Evolutionary conservation across 2,888 invertebrate genomes (phyloP), one percentile per base, ranked within the genome.

Genomic region (Drosophila testacea): DNA sequence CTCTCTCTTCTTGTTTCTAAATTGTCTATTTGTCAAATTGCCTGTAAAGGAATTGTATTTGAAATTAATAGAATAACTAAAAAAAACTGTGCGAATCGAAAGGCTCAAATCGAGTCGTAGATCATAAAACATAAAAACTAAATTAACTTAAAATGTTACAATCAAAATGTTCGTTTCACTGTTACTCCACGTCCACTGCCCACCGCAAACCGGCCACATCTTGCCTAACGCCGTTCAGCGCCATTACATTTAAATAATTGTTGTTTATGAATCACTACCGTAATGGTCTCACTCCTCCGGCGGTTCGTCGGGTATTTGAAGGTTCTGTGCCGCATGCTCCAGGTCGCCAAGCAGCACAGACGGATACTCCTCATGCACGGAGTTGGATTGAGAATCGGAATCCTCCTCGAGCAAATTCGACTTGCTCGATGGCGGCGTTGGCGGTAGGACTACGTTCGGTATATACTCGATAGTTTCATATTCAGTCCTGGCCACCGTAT

Each of bases 221-320:
- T 41, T 13, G 64, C 50, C 62, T 16, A 36, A 32, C 34, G 50
- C 50, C 50, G 56, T 63, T 50, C 63, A 67, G 69, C 68, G 68
- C 46, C 42, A 67, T 73, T 77, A 65, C 47, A 70, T 70, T 74
- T 69, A 75, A 78, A 76, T 71, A 83, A 81, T 74, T 71, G 46
- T 62, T 62, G 16, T 32, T 27, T 38, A 52, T 22, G n/a, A 34
- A 4, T 6, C 22, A 22, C 32, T 7, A 11, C 30, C 9, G n/a
- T 34, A 4, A 4, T n/a, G 11, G 3, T 41, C 69, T 90, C 91
- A 92, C 74, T 91, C 91, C 91, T 92, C 93, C 69, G 93, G 93
- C 76, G 92, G 92, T 70, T 93, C 91, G 56, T 92, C 92, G 46
- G 91, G 91, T 85, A 91, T 90, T 78, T 92, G 81, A 42, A 92